These are phyloP conservation scores for Daktulosphaira vitifoliae DNA, from an alignment of 1,140 invertebrate species.

Conservation along the genomic window DNA sequence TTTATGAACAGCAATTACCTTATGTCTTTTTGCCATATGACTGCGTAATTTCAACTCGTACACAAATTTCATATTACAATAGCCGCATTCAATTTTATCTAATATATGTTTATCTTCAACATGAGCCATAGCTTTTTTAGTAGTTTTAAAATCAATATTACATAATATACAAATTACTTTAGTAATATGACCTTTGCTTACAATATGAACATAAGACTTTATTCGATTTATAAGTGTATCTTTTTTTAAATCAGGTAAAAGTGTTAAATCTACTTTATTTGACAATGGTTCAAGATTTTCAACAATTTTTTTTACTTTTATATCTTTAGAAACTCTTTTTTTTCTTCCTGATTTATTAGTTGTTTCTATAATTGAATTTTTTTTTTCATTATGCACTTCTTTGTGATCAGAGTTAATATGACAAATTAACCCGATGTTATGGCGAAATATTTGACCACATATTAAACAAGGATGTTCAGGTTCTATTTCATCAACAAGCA, in stretches of 20 bases:
- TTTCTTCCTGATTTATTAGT: not conserved
- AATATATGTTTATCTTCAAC: conserved; percentile 25
- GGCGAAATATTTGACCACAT: conserved; percentile 15
- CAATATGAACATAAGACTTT: not conserved
- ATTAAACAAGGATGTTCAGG: conserved; percentile 4
- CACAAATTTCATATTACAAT: conserved; percentile 29
- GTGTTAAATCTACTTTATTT: conserved; percentile 17
- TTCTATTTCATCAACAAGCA: conserved; percentile 16
- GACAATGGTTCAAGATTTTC: not conserved
- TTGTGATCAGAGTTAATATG: conserved; percentile 15
- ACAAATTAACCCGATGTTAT: conserved; percentile 13
- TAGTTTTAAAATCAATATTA: conserved; percentile 3
- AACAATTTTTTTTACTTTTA: not conserved
- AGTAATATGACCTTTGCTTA: not conserved
- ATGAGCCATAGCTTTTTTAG: conserved; percentile 16
- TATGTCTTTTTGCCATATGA: conserved; percentile 25
- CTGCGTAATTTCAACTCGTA: conserved; percentile 20
- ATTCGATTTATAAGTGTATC: conserved; percentile 8
- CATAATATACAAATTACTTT: conserved; percentile 17
- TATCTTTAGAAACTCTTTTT: not conserved
- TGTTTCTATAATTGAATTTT: not conserved
- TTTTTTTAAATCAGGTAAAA: conserved; percentile 4
- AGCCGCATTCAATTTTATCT: not conserved
- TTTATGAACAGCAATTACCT: conserved; percentile 5
- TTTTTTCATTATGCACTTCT: not conserved